phyloP scores from a whole-genome alignment of 1,140 invertebrate species.

The Drosophila baimaii region DNA sequence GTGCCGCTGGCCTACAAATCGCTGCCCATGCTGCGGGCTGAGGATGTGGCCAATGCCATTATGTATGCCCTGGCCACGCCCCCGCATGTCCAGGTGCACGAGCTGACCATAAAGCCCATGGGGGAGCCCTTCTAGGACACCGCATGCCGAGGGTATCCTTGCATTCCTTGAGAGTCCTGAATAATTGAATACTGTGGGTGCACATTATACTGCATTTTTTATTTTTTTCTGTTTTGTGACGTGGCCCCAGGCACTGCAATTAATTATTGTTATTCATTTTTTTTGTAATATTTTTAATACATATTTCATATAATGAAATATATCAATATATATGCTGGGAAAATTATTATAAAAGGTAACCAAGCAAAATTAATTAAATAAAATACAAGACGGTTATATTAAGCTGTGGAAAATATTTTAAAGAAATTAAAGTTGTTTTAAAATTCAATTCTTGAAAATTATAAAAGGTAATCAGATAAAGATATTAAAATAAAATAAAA shows the following conservation, averaged over 20 bases:
- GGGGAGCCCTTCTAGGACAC: constrained; percentile 64
- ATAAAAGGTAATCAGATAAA: no score
- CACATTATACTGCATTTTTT: no score
- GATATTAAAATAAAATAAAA: no score
- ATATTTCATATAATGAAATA: no score
- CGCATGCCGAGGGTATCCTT: neutral
- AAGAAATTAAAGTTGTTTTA: no score
- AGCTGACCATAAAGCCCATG: constrained; percentile 77
- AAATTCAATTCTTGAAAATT: neutral
- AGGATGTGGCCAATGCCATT: constrained; percentile 86
- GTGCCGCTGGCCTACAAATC: constrained; percentile 62
- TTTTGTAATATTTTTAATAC: no score
- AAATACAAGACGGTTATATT: no score
- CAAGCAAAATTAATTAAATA: no score
- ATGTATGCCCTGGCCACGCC: constrained; percentile 85
- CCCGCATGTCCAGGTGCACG: constrained; percentile 85
- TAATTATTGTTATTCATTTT: neutral
- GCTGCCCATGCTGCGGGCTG: constrained; percentile 75
- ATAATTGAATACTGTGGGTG: constrained; percentile 12
- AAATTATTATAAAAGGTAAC: no score
- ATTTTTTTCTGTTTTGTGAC: neutral
- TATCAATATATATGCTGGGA: no score
- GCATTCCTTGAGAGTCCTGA: neutral
- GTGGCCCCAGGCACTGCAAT: neutral
- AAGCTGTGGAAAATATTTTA: no score